Evolutionary conservation across 2,888 invertebrate species (phyloP).

Genomic region (Dichetophora obliterata): DNA sequence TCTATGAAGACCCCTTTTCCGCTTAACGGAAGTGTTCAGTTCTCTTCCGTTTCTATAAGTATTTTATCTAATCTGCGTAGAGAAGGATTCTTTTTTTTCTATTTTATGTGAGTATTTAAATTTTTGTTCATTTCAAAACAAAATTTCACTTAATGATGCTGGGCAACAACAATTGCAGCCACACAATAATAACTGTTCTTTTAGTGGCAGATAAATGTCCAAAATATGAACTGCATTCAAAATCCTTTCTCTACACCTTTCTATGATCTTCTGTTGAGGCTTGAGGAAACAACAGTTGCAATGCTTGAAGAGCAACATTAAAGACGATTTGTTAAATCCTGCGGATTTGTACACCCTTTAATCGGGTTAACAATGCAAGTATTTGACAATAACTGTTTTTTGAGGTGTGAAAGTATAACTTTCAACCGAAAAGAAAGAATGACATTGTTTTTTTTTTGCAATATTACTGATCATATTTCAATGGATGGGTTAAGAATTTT

Average conservation of each 20-base stretch:
- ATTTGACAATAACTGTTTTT: conserved; percentile 41
- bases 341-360: conserved; percentile 28
- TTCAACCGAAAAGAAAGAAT: conserved; percentile 36
- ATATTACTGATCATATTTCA: conserved; percentile 31
- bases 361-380: conserved; percentile 23
- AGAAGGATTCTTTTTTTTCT: conserved; percentile 16
- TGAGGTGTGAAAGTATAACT: conserved; percentile 44
- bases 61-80: conserved; percentile 21
- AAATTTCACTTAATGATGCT: conserved; percentile 41
- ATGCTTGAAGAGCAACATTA: background rate
- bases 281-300: background rate
- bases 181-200: conserved; percentile 38
- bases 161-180: background rate
- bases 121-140: conserved; percentile 47
- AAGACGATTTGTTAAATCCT: background rate
- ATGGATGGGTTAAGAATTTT: conserved; percentile 42
- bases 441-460: conserved; percentile 30
- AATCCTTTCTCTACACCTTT: conserved; percentile 53
- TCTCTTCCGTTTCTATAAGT: background rate
- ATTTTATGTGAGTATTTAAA: conserved; percentile 32
- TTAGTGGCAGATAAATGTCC: conserved; percentile 51
- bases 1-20: conserved; percentile 33
- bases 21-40: conserved; percentile 34
- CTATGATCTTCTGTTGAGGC: background rate
- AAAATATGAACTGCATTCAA: conserved; percentile 53